These are phyloP conservation scores for Sipha flava DNA, from an alignment of 1,140 invertebrate genomes.

Conservation along the genomic window DNA sequence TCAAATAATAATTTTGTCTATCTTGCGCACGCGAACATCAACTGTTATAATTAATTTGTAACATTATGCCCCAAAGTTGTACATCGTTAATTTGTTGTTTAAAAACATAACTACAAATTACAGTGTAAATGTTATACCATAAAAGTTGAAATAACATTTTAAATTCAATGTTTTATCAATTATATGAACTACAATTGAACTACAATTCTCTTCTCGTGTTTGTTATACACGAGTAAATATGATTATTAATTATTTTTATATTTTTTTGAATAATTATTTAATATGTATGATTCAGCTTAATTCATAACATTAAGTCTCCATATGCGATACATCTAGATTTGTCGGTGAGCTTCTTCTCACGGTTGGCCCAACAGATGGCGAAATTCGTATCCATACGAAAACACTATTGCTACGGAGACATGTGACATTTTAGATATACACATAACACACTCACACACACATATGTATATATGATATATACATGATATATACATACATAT, in stretches of 20 bases:
- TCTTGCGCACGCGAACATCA: too few species aligned
- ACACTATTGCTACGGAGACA: not conserved
- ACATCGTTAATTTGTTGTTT: too few species aligned
- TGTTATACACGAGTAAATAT: not conserved
- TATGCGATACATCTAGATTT: not conserved
- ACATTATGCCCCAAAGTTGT: too few species aligned
- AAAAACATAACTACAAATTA: too few species aligned
- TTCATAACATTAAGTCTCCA: not conserved
- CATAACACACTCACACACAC: not conserved
- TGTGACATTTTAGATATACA: not conserved
- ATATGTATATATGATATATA: not conserved
- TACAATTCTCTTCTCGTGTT: too few species aligned
- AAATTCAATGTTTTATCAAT: too few species aligned
- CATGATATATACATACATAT: too few species aligned
- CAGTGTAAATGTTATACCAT: too few species aligned
- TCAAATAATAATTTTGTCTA: too few species aligned
- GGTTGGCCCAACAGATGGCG: constrained; percentile 16
- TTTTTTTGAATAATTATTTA: not conserved
- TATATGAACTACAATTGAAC: too few species aligned
- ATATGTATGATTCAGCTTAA: not conserved
- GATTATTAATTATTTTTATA: not conserved
- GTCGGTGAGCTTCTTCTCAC: constrained; percentile 7
- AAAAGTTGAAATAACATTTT: too few species aligned
- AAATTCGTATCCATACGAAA: constrained; percentile 19
- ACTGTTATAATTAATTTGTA: too few species aligned